Evolutionary conservation across 1,140 invertebrate genomes (phyloP).

Genomic region (Drosophila watanabei): DNA sequence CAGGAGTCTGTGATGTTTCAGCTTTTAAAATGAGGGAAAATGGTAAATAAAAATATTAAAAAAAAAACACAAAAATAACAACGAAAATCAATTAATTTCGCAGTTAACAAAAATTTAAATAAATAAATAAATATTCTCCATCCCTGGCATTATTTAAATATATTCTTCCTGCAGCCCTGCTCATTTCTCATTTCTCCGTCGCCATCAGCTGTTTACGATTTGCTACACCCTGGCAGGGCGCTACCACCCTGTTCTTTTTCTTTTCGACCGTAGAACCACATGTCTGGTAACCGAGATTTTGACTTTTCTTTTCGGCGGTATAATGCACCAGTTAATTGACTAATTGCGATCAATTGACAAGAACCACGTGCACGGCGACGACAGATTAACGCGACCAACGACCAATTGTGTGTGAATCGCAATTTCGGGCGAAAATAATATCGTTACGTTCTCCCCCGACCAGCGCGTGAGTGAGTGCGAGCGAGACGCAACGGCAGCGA

Average conservation of each 20-base stretch:
- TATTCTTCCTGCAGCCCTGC: neutral
- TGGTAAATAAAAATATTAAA: too few relatives aligned
- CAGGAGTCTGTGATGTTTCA: neutral
- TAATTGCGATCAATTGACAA: slow-evolving; percentile 73
- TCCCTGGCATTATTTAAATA: too few relatives aligned
- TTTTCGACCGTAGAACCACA: slow-evolving; percentile 85
- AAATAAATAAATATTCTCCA: too few relatives aligned
- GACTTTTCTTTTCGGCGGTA: slow-evolving; percentile 70
- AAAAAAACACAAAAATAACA: too few relatives aligned
- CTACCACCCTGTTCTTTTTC: slow-evolving; percentile 66
- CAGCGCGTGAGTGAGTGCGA: slow-evolving; percentile 75
- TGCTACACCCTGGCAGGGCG: neutral
- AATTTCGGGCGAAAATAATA: slow-evolving; percentile 57
- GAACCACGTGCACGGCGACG: slow-evolving; percentile 51
- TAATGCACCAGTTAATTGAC: slow-evolving; percentile 71
- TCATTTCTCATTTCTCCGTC: neutral
- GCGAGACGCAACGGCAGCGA: slow-evolving; percentile 49
- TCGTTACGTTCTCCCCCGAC: slow-evolving; percentile 71
- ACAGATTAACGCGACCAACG: slow-evolving; percentile 59
- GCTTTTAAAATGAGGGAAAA: neutral
- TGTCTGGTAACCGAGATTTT: slow-evolving; percentile 85
- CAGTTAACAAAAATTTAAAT: too few relatives aligned
- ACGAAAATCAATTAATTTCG: too few relatives aligned
- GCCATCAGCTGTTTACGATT: neutral
- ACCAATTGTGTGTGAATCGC: slow-evolving; percentile 53